phyloP scores from a whole-genome alignment of 2,888 invertebrate genomes.

The Ischnura elegans region DNA sequence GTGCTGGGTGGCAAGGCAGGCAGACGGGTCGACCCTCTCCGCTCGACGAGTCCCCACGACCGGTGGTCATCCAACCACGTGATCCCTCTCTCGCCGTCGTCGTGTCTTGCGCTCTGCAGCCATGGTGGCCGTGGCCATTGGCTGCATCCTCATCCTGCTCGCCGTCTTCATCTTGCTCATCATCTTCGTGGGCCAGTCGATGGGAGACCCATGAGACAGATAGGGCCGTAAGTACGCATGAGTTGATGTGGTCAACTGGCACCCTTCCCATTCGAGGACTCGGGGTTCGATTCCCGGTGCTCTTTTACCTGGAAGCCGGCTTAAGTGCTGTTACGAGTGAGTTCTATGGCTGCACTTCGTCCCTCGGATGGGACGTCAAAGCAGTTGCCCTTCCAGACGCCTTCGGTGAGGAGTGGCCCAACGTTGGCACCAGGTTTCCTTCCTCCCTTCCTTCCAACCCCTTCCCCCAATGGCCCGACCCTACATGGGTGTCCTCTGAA shows the following conservation, averaged over 20 bases:
- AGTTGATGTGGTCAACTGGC: too few relatives aligned
- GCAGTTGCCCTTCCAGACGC: too few relatives aligned
- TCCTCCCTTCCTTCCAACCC: background rate
- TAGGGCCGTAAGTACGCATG: conserved; percentile 47
- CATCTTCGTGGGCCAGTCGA: conserved; percentile 89
- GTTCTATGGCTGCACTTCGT: background rate
- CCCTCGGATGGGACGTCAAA: too few relatives aligned
- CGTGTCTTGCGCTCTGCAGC: conserved; percentile 73
- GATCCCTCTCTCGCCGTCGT: background rate
- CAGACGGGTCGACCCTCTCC: background rate
- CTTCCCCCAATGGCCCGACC: too few relatives aligned
- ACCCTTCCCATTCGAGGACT: too few relatives aligned
- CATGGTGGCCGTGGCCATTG: conserved; percentile 92
- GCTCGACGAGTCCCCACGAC: background rate
- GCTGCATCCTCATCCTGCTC: conserved; percentile 89
- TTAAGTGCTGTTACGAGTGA: background rate
- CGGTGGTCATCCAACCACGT: background rate
- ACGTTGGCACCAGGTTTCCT: too few relatives aligned
- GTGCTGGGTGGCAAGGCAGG: background rate
- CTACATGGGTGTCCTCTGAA: too few relatives aligned
- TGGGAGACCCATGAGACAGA: conserved; percentile 74
- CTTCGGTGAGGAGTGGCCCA: too few relatives aligned
- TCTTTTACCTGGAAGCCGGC: conserved; percentile 61
- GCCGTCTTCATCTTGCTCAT: conserved; percentile 91
- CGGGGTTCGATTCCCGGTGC: background rate